Evolutionary conservation across 2,888 invertebrate species (phyloP), one percentile per base, ranked within the genome.

Genomic region (Caradrina kadenii): DNA sequence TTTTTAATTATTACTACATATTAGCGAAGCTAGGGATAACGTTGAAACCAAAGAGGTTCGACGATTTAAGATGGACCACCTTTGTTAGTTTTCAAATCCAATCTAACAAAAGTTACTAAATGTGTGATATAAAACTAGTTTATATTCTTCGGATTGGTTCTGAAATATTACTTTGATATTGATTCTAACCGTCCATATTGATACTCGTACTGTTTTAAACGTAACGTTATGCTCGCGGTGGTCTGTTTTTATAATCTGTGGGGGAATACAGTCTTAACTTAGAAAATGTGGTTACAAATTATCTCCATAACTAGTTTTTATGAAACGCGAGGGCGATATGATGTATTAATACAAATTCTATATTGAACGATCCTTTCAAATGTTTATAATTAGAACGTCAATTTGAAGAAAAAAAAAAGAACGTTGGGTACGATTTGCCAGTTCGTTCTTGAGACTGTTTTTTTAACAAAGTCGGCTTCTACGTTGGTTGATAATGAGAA

Each of bases 181-280:
- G n/a, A 22, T 39, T 72, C 22, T 55, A 42, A 72, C 49, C 19
- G 42, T 62, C 53, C 49, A 26, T 48, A 35, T 35, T 26, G 15
- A 15, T n/a, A 55, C 42, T 45, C 15, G 26, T 61, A 26, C 63
- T 69, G 73, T 76, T 73, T 69, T 63, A 86, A 69, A 84, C 73
- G 71, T 64, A 80, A 73, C 63, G 61, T 64, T 77, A 69, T 65
- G 73, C 61, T 64, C 76, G 80, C 79, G 80, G 86, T 86, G 82
- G 85, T 79, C 83, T 78, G 85, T 87, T 89, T 89, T 89, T 88
- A 85, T 86, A 87, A 86, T 84, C 80, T 83, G 85, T 80, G 87
- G 88, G 89, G 80, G 85, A 85, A 85, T 87, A 78, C 85, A 81
- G 73, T 81, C 82, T 82, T 80, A 86, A 83, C 83, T 83, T 85